phyloP scores from a whole-genome alignment of 2,113 vertebrate species.

The Bungarus multicinctus region DNA sequence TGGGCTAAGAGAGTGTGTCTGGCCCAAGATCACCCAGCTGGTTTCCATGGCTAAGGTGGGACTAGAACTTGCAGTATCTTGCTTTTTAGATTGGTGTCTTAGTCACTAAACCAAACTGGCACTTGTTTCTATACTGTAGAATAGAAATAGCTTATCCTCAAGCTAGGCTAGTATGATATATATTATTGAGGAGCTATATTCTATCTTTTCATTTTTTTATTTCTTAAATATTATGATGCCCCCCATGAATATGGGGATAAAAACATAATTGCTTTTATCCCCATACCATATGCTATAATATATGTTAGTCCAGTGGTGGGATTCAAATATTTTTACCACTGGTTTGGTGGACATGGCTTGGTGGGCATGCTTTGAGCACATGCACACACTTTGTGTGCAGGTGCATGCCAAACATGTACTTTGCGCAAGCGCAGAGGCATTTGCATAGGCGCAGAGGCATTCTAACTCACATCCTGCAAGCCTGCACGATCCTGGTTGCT shows the following conservation, averaged over 20 bases:
- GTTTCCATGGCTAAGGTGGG: background rate
- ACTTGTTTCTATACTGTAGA: constrained; percentile 27
- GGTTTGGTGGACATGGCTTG: too few species aligned
- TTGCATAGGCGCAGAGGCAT: too few species aligned
- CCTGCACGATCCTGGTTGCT: too few species aligned
- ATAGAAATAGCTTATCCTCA: constrained; percentile 32
- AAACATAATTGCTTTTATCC: too few species aligned
- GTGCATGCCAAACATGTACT: too few species aligned
- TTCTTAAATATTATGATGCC: background rate
- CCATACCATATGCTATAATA: background rate
- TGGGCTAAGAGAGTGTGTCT: background rate
- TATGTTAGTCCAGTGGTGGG: background rate
- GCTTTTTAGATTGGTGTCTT: background rate
- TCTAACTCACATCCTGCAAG: too few species aligned
- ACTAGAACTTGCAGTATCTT: background rate
- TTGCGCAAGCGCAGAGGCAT: too few species aligned
- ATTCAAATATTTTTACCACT: too few species aligned
- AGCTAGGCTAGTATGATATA: background rate
- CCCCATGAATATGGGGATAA: background rate
- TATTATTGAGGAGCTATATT: background rate
- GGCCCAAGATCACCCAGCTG: background rate
- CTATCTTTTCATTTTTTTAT: background rate
- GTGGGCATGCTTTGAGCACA: too few species aligned
- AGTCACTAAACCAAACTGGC: background rate
- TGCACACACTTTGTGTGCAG: too few species aligned